Evolutionary conservation across 1,140 invertebrate genomes (phyloP).

Genomic region (Scylla paramamosain): DNA sequence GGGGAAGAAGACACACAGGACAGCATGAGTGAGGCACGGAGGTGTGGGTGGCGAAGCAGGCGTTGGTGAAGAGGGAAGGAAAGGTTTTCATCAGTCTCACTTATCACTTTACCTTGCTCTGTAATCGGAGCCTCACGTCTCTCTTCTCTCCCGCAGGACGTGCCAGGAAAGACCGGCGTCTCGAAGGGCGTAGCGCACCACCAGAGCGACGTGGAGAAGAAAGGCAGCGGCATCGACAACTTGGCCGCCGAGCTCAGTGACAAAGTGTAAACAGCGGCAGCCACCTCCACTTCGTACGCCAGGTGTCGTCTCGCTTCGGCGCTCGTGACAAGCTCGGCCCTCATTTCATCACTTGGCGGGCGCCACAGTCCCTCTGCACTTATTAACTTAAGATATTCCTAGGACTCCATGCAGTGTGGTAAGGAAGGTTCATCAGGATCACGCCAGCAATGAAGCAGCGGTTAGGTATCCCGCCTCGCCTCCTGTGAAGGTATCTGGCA

Average conservation of each 20-base stretch:
- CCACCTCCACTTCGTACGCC: no score
- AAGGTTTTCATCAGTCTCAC: no score
- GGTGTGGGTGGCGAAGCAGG: no score
- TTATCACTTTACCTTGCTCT: neutral
- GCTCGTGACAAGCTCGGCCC: neutral
- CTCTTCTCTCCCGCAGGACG: neutral
- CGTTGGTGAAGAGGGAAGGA: no score
- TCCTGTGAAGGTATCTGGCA: no score
- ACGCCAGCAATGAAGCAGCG: no score
- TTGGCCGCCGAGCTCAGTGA: conserved; percentile 43
- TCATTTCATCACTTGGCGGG: neutral
- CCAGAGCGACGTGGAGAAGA: neutral
- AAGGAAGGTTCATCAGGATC: no score
- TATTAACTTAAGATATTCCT: no score
- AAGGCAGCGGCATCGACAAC: conserved; percentile 47
- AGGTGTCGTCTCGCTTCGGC: neutral
- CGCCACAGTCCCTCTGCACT: neutral
- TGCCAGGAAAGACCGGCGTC: neutral
- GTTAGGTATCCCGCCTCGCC: no score
- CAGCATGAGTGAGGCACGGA: no score
- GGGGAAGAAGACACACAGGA: no score
- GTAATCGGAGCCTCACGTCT: neutral
- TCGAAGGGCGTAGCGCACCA: neutral
- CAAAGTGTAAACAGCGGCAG: neutral
- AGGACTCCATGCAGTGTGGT: no score